Evolutionary conservation across 1,140 invertebrate species (phyloP).

Genomic region (Leptoteleia sp.): DNA sequence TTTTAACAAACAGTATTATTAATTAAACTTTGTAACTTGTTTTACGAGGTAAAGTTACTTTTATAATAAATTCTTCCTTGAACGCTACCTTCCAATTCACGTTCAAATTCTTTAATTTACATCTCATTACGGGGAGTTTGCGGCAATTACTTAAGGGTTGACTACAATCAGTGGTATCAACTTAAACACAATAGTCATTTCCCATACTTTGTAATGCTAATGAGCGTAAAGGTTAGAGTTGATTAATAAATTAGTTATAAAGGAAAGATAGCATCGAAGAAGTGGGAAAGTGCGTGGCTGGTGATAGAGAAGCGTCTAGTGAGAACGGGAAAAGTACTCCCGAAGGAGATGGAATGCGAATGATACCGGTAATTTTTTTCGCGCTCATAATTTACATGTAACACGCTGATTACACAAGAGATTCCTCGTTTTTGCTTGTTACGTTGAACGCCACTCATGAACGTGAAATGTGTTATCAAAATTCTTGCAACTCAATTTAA

Average conservation of each 20-base stretch:
- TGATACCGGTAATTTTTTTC: no score
- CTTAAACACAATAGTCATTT: constrained; percentile 4
- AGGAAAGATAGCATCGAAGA: constrained; percentile 11
- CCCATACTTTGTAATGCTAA: constrained; percentile 33
- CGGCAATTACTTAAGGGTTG: constrained; percentile 14
- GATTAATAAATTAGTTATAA: constrained; percentile 29
- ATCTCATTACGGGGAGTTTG: constrained; percentile 12
- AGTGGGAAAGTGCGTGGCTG: not conserved
- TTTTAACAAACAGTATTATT: no score
- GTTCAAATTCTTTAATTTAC: constrained; percentile 16
- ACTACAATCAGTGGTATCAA: constrained; percentile 19
- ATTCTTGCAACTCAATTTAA: no score
- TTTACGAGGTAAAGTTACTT: no score
- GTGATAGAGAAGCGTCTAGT: constrained; percentile 3
- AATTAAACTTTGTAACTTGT: no score
- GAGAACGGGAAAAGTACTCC: constrained; percentile 6
- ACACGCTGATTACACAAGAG: no score
- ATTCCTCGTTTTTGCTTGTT: no score
- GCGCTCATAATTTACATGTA: no score
- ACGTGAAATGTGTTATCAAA: no score
- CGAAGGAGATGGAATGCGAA: no score
- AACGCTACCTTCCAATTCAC: not conserved
- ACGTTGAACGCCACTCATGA: no score
- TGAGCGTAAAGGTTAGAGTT: constrained; percentile 8
- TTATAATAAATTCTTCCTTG: no score